Percentiles rank a stretch among this genome's conserved stretches.
phyloP scores from a whole-genome alignment of 2,113 vertebrate genomes.

The mouse (Mus musculus) region GRCm39 chr3:56245501-56246000 shows the following conservation, averaged over 20 bases:
- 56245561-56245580: neutral
- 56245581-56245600: neutral
- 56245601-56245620: neutral
- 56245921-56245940: neutral
- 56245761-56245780: neutral
- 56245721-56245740: neutral
- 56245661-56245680: conserved; percentile 24
- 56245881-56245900: neutral
- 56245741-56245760: neutral
- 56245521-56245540: neutral
- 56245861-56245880: neutral
- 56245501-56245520: neutral
- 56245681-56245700: neutral
- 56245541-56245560: neutral
- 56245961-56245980: conserved; percentile 16
- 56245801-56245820: neutral
- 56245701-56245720: neutral
- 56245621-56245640: neutral
- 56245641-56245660: neutral
- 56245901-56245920: neutral
- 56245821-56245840: neutral
- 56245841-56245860: neutral
- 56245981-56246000: neutral
- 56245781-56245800: neutral
- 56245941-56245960: conserved; percentile 19